Evolutionary conservation across 2,888 invertebrate species (phyloP).

Genomic region (Achlya flavicornis): DNA sequence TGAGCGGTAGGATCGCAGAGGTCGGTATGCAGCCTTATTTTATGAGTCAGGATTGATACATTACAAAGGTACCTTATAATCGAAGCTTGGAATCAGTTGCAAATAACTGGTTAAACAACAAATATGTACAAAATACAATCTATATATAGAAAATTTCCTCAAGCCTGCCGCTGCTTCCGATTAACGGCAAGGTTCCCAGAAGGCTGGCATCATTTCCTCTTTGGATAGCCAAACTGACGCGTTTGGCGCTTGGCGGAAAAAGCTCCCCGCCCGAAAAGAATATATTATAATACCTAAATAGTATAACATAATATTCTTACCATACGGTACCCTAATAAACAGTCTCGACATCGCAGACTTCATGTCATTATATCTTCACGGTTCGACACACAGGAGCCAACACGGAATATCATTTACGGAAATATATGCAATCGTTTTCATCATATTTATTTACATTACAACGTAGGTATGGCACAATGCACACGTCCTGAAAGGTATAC

Average conservation of each 20-base stretch:
- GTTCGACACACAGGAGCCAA: constrained; percentile 12
- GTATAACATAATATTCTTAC: neutral
- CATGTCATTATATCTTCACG: constrained; percentile 16
- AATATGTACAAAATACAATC: too few relatives aligned
- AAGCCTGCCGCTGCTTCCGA: too few relatives aligned
- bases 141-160: too few relatives aligned
- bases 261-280: too few relatives aligned
- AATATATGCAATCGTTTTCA: neutral
- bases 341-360: constrained; percentile 7
- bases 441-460: neutral
- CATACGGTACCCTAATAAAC: constrained; percentile 1
- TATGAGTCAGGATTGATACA: neutral
- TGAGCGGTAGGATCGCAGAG: neutral
- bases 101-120: too few relatives aligned
- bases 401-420: neutral
- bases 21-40: neutral
- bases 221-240: too few relatives aligned
- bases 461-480: neutral
- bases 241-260: too few relatives aligned
- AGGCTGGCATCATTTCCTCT: too few relatives aligned
- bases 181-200: too few relatives aligned
- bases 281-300: too few relatives aligned
- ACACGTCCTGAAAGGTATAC: neutral
- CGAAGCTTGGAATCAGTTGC: too few relatives aligned
- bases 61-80: too few relatives aligned